phyloP scores from a whole-genome alignment of 92 coral and sea anemone species.

The Zoanthus gigantus region DNA sequence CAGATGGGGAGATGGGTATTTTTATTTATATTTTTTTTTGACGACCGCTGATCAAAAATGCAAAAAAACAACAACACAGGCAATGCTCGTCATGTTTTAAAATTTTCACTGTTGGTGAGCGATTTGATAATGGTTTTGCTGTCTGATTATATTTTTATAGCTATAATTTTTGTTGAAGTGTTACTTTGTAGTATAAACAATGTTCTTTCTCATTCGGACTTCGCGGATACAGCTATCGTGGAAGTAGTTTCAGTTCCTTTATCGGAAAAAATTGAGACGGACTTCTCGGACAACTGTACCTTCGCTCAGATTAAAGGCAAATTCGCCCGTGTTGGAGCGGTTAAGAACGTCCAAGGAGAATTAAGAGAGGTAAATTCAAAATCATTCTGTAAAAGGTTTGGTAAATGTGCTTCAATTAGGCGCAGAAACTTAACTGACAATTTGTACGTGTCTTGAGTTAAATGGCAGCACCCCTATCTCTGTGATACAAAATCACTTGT shows the following conservation, averaged over 20 bases:
- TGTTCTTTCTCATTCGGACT: slow-evolving; percentile 47
- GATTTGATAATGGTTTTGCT: background rate
- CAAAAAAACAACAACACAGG: background rate
- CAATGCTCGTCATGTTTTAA: slow-evolving; percentile 26
- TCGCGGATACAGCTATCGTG: slow-evolving; percentile 60
- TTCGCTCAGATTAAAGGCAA: slow-evolving; percentile 58
- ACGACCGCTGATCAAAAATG: slow-evolving; percentile 34
- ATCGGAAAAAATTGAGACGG: slow-evolving; percentile 33
- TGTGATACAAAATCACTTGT: too few species aligned
- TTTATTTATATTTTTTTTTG: background rate
- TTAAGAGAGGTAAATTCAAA: slow-evolving; percentile 53
- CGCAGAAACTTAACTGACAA: background rate
- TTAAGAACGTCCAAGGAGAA: slow-evolving; percentile 64
- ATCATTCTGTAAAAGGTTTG: background rate
- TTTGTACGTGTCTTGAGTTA: too few species aligned
- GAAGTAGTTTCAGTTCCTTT: slow-evolving; percentile 46
- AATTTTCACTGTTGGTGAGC: background rate
- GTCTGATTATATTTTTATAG: slow-evolving; percentile 7
- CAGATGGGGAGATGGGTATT: too few species aligned
- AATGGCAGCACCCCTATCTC: too few species aligned
- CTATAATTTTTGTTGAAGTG: slow-evolving; percentile 31
- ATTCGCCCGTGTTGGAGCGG: slow-evolving; percentile 70
- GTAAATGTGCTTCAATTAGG: background rate
- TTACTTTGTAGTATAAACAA: slow-evolving; percentile 43
- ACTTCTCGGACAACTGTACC: slow-evolving; percentile 34